Evolutionary conservation across 1,140 invertebrate species (phyloP), one percentile per base, ranked within the genome.

Genomic region (Ephestia elutella): DNA sequence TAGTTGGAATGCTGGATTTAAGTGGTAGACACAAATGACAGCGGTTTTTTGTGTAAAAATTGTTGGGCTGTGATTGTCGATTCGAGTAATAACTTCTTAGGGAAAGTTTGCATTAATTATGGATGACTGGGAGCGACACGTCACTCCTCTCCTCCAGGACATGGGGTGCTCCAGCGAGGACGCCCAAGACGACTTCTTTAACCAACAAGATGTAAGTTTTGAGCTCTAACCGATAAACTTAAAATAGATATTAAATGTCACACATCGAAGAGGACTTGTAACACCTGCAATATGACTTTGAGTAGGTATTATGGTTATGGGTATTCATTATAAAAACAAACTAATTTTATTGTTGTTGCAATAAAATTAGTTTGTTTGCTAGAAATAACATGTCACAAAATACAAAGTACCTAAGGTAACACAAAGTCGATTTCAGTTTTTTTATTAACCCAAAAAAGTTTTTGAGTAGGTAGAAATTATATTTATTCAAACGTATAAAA

Each of bases 111-210:
- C 67, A 64, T 86, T 78, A 73, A 44, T 44, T 44, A 89, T 89
- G 86, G 89, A 90, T 86, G 89, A 90, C 73, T 90, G 89, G 89
- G 89, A 90, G 76, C 78, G 87, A 63, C 87, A 90, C 71, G 86
- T 90, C 53, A 89, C 86, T 57, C 88, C 88, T 60, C 80, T 90
- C 54, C 82, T 90, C 20, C 88, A 89, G 75, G 89, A 90, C 65
- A 89, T 90, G 83, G 86, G 86, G 63, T 89, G 87, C 65, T 75
- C 82, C 55, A 83, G 77, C 66, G 87, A 90, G 62, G 88, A 89
- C 53, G 75, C 79, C 59, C 86, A 89, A 70, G 89, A 90, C 60
- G 89, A 90, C 78, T 90, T 87, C 79, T 90, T 90, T 82, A 81
- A 76, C 62, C 85, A 88, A 60, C 89, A 90, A 75, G 89, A 90